phyloP scores from a whole-genome alignment of 2,888 invertebrate species.

The Polyploca ridens region DNA sequence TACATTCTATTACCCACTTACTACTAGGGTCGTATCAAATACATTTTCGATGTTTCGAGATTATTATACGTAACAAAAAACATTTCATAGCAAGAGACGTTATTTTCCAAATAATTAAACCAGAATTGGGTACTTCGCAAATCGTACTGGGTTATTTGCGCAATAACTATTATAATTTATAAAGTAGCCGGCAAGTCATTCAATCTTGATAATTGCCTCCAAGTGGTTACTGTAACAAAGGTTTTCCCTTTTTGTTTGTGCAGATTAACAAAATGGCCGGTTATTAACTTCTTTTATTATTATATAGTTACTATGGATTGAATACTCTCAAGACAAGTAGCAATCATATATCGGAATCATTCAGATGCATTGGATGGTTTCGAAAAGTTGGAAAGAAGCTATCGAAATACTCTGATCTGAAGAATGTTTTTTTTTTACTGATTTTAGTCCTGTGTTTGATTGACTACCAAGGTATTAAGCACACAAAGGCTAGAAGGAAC shows the following conservation, averaged over 20 bases:
- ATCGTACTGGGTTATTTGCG: background rate
- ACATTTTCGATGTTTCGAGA: background rate
- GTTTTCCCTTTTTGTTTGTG: background rate
- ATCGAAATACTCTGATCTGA: too few species aligned
- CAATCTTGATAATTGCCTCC: background rate
- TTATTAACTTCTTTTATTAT: too few species aligned
- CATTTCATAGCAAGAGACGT: background rate
- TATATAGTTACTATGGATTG: too few species aligned
- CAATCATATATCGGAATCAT: background rate
- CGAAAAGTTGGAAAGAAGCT: too few species aligned
- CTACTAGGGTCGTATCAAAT: background rate
- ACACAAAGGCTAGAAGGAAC: too few species aligned
- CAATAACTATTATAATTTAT: background rate
- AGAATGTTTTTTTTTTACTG: too few species aligned
- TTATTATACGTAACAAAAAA: background rate
- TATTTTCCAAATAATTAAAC: constrained; percentile 7
- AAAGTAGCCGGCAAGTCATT: background rate
- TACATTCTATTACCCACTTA: too few species aligned
- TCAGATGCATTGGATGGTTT: too few species aligned
- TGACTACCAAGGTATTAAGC: too few species aligned
- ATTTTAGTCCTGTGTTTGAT: too few species aligned
- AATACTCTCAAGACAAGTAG: too few species aligned
- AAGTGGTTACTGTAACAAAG: constrained; percentile 2
- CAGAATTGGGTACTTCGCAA: background rate
- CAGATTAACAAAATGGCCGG: background rate